Evolutionary conservation across 2,888 invertebrate species (phyloP).

Genomic region (Heliconius charithonia): DNA sequence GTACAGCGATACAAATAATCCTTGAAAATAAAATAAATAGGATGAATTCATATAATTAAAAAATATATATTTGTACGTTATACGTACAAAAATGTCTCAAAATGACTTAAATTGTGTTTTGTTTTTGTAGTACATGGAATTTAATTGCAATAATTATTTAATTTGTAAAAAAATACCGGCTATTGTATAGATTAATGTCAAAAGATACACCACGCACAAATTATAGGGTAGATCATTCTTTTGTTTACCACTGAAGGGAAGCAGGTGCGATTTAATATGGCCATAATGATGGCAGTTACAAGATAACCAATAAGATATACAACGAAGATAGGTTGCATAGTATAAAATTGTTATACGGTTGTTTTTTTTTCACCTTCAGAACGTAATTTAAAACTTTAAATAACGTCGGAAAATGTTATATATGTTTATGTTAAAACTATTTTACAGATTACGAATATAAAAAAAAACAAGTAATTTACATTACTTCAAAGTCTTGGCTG

Average conservation of each 20-base stretch:
- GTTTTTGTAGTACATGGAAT: neutral
- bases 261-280: conserved; percentile 40
- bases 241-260: conserved; percentile 39
- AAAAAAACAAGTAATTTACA: too few relatives aligned
- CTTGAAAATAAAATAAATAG: too few relatives aligned
- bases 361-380: conserved; percentile 1
- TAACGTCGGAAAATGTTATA: neutral
- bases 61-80: too few relatives aligned
- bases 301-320: conserved; percentile 33
- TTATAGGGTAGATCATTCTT: conserved; percentile 34
- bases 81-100: too few relatives aligned
- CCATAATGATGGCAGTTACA: conserved; percentile 33
- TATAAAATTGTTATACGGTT: neutral
- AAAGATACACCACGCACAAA: conserved; percentile 19
- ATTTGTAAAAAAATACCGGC: neutral
- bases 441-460: neutral
- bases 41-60: too few relatives aligned
- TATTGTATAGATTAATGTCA: conserved; percentile 22
- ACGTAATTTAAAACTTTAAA: neutral
- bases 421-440: neutral
- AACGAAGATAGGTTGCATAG: conserved; percentile 15
- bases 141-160: conserved; percentile 15
- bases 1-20: too few relatives aligned
- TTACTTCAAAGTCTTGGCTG: too few relatives aligned
- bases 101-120: neutral